A percentile compares a stretch with the other conserved stretches of the same genome.
phyloP scores from a whole-genome alignment of 1,140 invertebrate species.

The Solen grandis region DNA sequence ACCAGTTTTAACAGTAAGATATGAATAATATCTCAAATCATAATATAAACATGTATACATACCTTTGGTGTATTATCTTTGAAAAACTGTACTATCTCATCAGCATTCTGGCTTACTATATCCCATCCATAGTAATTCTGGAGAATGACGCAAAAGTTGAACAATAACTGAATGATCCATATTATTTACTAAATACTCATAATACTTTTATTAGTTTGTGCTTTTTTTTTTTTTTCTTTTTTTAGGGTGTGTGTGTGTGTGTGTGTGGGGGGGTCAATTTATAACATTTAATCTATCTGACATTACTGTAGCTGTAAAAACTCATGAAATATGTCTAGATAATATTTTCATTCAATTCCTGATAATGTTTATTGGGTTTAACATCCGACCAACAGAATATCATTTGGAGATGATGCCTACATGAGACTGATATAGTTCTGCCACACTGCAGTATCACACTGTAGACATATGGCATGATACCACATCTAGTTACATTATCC shows the following conservation, averaged over 20 bases:
- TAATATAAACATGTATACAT: too few species aligned
- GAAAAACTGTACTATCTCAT: conserved; percentile 65
- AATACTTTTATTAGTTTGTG: neutral
- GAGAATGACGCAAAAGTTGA: conserved; percentile 51
- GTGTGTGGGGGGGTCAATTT: neutral
- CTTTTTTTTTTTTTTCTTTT: neutral
- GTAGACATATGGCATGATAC: too few species aligned
- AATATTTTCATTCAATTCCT: too few species aligned
- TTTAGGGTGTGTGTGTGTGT: neutral
- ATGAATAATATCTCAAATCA: too few species aligned
- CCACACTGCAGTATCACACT: too few species aligned
- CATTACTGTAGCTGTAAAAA: neutral
- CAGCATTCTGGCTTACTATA: conserved; percentile 67
- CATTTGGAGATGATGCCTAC: too few species aligned
- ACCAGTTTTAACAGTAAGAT: too few species aligned
- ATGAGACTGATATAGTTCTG: too few species aligned
- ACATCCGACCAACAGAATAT: too few species aligned
- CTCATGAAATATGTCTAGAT: too few species aligned
- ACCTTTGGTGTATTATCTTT: conserved; percentile 60
- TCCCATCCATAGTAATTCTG: conserved; percentile 67
- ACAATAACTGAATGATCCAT: neutral
- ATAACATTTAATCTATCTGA: neutral
- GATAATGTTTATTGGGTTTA: too few species aligned
- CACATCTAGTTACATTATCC: too few species aligned
- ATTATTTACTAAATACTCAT: neutral